Conservation (phyloP, 2,888 invertebrate genomes). For the Maniola hyperantus region DNA sequence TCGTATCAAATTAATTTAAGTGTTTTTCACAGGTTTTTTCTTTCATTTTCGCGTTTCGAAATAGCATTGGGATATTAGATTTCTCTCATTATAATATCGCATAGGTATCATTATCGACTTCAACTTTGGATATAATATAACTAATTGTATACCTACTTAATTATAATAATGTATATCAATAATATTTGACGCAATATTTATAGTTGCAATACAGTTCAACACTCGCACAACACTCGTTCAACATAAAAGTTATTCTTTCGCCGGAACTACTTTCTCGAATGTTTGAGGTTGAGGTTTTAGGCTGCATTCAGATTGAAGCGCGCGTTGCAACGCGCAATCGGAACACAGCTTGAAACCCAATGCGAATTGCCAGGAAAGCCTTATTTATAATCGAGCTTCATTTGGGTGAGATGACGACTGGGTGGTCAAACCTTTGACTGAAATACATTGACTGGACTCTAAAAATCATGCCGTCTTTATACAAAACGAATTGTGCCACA, state of each 20-base stretch:
- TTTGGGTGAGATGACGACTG: conserved; percentile 59
- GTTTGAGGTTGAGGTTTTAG: conserved; percentile 41
- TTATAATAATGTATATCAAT: conserved; percentile 41
- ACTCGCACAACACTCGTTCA: conserved; percentile 53
- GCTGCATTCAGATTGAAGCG: too few relatives aligned
- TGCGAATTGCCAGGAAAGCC: conserved; percentile 71
- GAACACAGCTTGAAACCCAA: conserved; percentile 44
- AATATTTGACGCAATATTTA: conserved; percentile 49
- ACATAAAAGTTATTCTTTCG: conserved; percentile 46
- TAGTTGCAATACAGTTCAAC: conserved; percentile 46
- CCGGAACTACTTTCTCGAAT: conserved; percentile 43
- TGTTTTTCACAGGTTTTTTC: not conserved
- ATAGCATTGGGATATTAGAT: conserved; percentile 3
- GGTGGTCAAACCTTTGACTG: too few relatives aligned
- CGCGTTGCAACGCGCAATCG: conserved; percentile 42
- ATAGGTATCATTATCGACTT: conserved; percentile 31
- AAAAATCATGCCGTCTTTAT: not conserved
- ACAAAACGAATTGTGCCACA: not conserved
- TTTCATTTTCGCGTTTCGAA: not conserved
- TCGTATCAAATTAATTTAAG: not conserved
- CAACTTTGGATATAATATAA: conserved; percentile 34
- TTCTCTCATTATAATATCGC: conserved; percentile 28
- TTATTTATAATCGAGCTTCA: conserved; percentile 71
- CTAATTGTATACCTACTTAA: conserved; percentile 31
- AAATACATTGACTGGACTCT: too few relatives aligned